Evolutionary conservation across 2,113 vertebrate species (phyloP).

Genomic region (Alosa alosa): DNA sequence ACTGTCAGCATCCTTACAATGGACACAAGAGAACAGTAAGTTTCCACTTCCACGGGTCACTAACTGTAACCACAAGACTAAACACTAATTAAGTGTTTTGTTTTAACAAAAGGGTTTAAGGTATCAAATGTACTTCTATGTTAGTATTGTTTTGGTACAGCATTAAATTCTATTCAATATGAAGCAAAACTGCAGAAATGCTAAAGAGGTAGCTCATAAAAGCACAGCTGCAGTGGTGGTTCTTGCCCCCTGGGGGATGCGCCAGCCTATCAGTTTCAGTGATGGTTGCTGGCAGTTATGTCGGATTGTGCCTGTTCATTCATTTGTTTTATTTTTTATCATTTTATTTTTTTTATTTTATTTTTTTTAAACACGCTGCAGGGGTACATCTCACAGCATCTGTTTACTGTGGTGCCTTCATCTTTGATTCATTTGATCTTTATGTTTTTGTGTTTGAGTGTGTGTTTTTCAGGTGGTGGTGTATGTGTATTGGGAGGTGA

Average conservation of each 20-base stretch:
- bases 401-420: not conserved
- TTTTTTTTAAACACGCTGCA: not conserved
- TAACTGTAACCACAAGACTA: not conserved
- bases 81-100: too few relatives aligned
- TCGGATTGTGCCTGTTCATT: not conserved
- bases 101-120: too few relatives aligned
- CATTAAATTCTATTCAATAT: not conserved
- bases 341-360: not conserved
- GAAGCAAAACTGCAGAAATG: not conserved
- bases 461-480: constrained; percentile 8
- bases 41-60: not conserved
- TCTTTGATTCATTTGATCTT: not conserved
- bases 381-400: not conserved
- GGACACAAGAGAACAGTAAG: not conserved
- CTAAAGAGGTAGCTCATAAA: not conserved
- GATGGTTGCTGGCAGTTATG: not conserved
- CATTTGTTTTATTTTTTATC: not conserved
- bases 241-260: not conserved
- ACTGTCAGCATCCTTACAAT: not conserved
- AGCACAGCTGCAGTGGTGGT: not conserved
- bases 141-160: too few relatives aligned
- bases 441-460: not conserved
- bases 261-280: not conserved
- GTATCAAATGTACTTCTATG: too few relatives aligned
- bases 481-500: not conserved